phyloP scores from a whole-genome alignment of 2,797 vertebrate genomes.

The Eulemur mongoz region DNA sequence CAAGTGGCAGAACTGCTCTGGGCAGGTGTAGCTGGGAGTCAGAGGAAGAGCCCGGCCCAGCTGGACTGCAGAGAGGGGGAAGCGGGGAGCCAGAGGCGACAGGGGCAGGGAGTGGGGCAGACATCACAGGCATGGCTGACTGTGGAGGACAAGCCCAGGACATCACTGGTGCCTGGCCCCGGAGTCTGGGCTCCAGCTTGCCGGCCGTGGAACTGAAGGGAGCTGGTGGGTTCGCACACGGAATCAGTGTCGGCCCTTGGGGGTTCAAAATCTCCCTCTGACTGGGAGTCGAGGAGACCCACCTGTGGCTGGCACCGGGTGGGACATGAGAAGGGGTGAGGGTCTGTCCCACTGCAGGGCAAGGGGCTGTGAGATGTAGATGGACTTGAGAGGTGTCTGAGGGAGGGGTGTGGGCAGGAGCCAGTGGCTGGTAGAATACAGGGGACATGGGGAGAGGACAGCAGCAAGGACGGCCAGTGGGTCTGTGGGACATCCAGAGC shows the following conservation, averaged over 20 bases:
- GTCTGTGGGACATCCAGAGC: not conserved
- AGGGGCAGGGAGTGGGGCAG: not conserved
- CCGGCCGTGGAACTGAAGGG: not conserved
- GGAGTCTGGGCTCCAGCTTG: not conserved
- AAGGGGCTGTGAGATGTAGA: not conserved
- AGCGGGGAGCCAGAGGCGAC: not conserved
- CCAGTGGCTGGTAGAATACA: not conserved
- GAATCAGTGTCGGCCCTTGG: not conserved
- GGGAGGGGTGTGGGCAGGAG: not conserved
- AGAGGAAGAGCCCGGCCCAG: not conserved
- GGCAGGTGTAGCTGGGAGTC: not conserved
- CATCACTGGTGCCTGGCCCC: not conserved
- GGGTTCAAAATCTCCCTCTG: not conserved
- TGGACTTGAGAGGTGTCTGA: not conserved
- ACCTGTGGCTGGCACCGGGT: not conserved
- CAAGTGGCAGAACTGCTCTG: not conserved
- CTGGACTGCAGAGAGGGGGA: rapidly evolving
- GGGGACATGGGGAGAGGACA: not conserved
- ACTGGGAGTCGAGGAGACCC: not conserved
- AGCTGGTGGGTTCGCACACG: not conserved
- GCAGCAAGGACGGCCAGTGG: not conserved
- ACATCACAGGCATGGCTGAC: not conserved
- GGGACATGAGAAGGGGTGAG: not conserved
- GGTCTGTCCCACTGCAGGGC: not conserved
- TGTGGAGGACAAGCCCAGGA: not conserved